phyloP scores from a whole-genome alignment of 2,113 vertebrate genomes.

The Chauna torquata region DNA sequence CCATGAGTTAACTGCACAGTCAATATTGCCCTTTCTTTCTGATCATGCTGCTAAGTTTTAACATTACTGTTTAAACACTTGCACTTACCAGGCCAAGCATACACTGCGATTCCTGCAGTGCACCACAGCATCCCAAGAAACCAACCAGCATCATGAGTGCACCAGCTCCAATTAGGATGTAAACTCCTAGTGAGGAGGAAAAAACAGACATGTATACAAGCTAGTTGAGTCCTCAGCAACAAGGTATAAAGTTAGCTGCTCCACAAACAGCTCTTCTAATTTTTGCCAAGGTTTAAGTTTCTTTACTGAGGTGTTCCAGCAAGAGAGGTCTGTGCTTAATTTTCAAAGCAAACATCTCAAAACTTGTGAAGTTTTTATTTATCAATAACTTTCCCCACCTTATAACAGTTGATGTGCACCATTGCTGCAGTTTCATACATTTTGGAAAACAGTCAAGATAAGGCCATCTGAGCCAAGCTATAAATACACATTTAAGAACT shows the following conservation, averaged over 20 bases:
- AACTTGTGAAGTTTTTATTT: too few species aligned
- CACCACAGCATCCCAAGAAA: constrained; percentile 95
- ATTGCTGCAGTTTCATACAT: background rate
- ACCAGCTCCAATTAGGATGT: constrained; percentile 92
- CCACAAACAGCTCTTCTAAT: background rate
- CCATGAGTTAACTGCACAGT: background rate
- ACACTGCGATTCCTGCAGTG: constrained; percentile 93
- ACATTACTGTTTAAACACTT: background rate
- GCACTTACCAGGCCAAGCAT: constrained; percentile 94
- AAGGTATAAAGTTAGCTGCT: background rate
- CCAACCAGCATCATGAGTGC: constrained; percentile 97
- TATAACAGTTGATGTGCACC: background rate
- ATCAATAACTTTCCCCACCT: too few species aligned
- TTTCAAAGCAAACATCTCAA: background rate
- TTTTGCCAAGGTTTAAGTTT: background rate
- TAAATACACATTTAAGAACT: background rate
- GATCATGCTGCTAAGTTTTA: background rate
- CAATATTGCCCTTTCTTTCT: background rate
- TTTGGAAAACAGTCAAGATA: background rate
- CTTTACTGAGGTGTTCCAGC: background rate
- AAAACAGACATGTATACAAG: background rate
- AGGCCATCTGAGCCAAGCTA: background rate
- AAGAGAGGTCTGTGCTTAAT: background rate
- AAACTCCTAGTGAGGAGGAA: constrained; percentile 80
- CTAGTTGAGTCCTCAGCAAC: background rate